Evolutionary conservation across 2,797 vertebrate species (phyloP), one percentile per base, ranked within the genome.

Genomic region (Hippoglossus hippoglossus): DNA sequence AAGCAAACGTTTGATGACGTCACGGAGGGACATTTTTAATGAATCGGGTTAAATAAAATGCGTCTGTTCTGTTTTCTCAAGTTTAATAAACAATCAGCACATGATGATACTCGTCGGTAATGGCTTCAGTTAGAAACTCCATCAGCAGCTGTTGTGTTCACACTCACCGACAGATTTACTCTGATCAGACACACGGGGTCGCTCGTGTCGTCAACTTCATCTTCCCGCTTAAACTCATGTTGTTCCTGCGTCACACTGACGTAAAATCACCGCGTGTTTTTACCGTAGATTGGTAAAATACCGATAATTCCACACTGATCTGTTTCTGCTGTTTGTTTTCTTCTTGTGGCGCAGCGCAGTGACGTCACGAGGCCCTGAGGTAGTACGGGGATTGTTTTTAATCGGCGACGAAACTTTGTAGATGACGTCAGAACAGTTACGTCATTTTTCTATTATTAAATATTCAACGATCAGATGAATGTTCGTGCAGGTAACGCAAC

Each of bases 261-360:
- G 2, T 22, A 3, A 16, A 12, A 22, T 1, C 1, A 12, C 8
- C 50, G 21, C n/a, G 50, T 9, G 21, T 13, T 22, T n/a, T 2
- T 24, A 6, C 21, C 11, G 51, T 12, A 12, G 50, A 13, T 52
- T 10, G 5, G 19, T 50, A 15, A 25, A 22, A 52, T 2, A 15
- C 10, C 11, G 22, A 22, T 18, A 9, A 56, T 4, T 2, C 25
- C 21, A 22, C 12, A 26, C 0, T 12, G 4, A 9, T 4, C 4
- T 16, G 7, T 3, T 36, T 5, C 22, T 3, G 7, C 18, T 28
- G 53, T 69, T 76, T 77, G 73, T 77, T 84, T 63, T 79, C 56
- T 57, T 84, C 39, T 34, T 57, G 26, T 18, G 71, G 22, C 71
- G 74, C 79, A 0, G 4, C 0, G 3, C 0, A 19, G 15, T 82